Conservation (phyloP, 1,140 invertebrate genomes). For the Eupeodes corollae region DNA sequence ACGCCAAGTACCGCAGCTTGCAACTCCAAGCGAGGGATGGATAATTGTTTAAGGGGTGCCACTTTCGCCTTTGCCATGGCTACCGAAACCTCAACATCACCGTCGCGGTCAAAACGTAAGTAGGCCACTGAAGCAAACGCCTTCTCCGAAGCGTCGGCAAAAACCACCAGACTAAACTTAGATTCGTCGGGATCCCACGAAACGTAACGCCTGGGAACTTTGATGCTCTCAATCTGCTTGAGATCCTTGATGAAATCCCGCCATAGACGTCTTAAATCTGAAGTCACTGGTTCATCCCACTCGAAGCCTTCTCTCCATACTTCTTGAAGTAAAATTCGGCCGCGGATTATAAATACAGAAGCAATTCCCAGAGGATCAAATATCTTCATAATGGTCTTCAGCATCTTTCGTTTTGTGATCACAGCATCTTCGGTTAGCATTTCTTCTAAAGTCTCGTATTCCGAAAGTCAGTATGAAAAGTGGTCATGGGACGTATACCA, state of each 20-base stretch:
- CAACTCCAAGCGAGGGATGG: conserved; percentile 35
- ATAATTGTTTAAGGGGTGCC: conserved; percentile 23
- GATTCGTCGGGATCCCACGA: too few relatives aligned
- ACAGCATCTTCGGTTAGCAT: too few relatives aligned
- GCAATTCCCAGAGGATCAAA: conserved; percentile 22
- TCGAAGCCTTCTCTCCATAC: conserved; percentile 12
- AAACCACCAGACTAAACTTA: neutral
- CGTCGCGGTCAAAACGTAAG: neutral
- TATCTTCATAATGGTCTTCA: conserved; percentile 8
- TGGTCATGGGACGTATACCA: too few relatives aligned
- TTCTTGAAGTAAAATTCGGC: conserved; percentile 20
- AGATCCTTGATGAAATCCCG: too few relatives aligned
- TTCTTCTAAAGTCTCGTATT: too few relatives aligned
- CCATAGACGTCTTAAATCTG: neutral
- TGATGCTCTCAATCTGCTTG: too few relatives aligned
- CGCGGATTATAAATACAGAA: conserved; percentile 12
- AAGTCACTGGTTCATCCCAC: conserved; percentile 14
- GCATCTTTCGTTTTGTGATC: conserved; percentile 6
- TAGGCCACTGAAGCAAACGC: conserved; percentile 22
- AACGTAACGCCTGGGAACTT: too few relatives aligned
- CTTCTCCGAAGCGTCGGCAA: conserved; percentile 17
- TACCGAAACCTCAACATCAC: neutral
- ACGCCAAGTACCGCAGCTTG: conserved; percentile 28
- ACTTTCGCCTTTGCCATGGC: conserved; percentile 21
- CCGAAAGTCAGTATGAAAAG: too few relatives aligned